These are phyloP conservation scores for Podilymbus podiceps DNA, from an alignment of 2,113 vertebrate genomes.

Conservation along the genomic window DNA sequence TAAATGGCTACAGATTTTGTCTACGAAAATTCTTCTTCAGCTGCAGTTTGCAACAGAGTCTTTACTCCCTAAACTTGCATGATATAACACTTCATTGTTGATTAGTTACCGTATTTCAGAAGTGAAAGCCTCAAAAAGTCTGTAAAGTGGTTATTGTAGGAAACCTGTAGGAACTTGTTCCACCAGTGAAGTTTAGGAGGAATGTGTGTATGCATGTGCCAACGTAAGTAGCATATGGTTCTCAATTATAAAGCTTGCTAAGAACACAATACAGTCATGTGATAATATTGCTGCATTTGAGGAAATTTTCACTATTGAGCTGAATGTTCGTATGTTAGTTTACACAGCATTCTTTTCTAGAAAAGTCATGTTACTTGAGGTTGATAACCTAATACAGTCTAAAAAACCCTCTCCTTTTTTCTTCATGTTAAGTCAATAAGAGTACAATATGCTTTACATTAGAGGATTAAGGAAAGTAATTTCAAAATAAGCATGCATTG, in stretches of 20 bases:
- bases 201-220: background rate
- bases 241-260: background rate
- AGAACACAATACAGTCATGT: background rate
- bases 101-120: background rate
- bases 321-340: background rate
- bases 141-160: background rate
- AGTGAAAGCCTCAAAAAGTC: background rate
- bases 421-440: background rate
- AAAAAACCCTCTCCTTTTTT: background rate
- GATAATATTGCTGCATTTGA: background rate
- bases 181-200: background rate
- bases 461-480: background rate
- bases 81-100: background rate
- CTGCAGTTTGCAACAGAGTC: background rate
- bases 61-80: background rate
- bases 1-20: background rate
- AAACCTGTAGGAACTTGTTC: background rate
- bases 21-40: background rate
- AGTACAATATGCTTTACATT: background rate
- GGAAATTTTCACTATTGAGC: background rate
- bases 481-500: background rate
- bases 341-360: background rate
- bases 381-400: background rate
- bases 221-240: background rate
- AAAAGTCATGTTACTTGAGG: background rate